phyloP scores from a whole-genome alignment of 1,140 invertebrate genomes.

The Drosophila oshimai region DNA sequence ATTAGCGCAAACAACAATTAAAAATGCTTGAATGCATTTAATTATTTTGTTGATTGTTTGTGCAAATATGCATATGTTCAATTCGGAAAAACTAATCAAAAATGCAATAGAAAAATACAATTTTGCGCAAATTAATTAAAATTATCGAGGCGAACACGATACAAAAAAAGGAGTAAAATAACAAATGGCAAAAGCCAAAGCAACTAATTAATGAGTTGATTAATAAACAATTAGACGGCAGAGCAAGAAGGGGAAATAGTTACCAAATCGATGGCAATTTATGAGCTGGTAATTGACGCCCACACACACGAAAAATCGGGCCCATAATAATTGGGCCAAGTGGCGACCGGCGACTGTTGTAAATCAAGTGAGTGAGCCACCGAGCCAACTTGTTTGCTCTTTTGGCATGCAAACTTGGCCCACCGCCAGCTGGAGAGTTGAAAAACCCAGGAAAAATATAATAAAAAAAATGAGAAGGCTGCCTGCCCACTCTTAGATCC shows the following conservation, averaged over 20 bases:
- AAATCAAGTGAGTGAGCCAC: conserved; percentile 39
- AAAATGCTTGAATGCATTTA: conserved; percentile 81
- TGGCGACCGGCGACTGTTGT: conserved; percentile 58
- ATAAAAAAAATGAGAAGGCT: background rate
- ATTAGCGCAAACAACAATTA: conserved; percentile 74
- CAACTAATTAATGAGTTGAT: conserved; percentile 58
- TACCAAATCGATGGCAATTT: conserved; percentile 47
- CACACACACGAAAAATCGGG: conserved; percentile 39
- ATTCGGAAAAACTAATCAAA: conserved; percentile 70
- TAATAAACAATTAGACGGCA: conserved; percentile 64
- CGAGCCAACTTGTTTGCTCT: conserved; percentile 41
- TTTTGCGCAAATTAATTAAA: conserved; percentile 69
- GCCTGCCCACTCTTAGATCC: conserved; percentile 38
- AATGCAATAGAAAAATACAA: conserved; percentile 61
- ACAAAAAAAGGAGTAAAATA: conserved; percentile 37
- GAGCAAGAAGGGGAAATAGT: conserved; percentile 15
- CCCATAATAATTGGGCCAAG: conserved; percentile 33
- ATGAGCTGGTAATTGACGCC: conserved; percentile 58
- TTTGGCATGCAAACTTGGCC: conserved; percentile 49
- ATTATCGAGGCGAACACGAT: conserved; percentile 53
- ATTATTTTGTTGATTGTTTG: conserved; percentile 71
- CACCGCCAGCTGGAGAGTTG: conserved; percentile 31
- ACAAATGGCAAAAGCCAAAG: conserved; percentile 25
- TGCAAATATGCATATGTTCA: conserved; percentile 49
- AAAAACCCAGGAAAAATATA: background rate